Base-by-base conservation (phyloP, 2,888 invertebrate genomes). In the Eremobia ochroleuca region DNA sequence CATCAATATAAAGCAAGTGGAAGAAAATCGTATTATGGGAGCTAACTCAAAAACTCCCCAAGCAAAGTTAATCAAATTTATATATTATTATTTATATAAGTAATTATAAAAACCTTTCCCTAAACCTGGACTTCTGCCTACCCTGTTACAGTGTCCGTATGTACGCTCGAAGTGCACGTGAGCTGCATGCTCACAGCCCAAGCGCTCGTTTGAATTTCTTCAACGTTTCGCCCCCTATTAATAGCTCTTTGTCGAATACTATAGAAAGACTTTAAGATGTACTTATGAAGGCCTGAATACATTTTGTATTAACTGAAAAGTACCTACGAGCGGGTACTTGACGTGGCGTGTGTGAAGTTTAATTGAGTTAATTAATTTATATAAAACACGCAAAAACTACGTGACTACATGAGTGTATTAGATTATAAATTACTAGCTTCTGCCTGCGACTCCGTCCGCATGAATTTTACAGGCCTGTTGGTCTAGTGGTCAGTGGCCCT, bases 121-220 rank as follows among this genome's bases (percentile, higher is more conserved):
- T 55, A 52, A 37, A 21, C 21, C 68, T 37, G n/a, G 8, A 68
- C 86, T 88, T 74, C 87, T 83, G 81, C 8, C 15, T 49, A 61
- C 21, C 4, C 34, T n/a, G 34, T 74, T 25, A 34, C n/a, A 72
- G 55, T 76, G 82, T 49, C 64, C 34, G 82, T 78, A 79, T 86
- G 85, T 86, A 86, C 76, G 85, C 76, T 77, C 73, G 37, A 61
- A 85, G 67, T 87, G 87, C 91, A 93, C 92, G 92, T 93, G 92
- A 91, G 88, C 85, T 87, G 91, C 91, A 90, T 92, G 88, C 91
- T 87, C 87, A 91, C 88, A 88, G 83, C 85, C 85, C 84, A 81
- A 82, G 79, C 77, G 87, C 90, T 92, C 91, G 91, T 93, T 92
- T 91, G 89, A 91, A 93, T 93, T 93, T 93, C 89, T 87, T 88